Conservation (phyloP, 2,113 vertebrate genomes). For the Psilopogon haemacephalus region DNA sequence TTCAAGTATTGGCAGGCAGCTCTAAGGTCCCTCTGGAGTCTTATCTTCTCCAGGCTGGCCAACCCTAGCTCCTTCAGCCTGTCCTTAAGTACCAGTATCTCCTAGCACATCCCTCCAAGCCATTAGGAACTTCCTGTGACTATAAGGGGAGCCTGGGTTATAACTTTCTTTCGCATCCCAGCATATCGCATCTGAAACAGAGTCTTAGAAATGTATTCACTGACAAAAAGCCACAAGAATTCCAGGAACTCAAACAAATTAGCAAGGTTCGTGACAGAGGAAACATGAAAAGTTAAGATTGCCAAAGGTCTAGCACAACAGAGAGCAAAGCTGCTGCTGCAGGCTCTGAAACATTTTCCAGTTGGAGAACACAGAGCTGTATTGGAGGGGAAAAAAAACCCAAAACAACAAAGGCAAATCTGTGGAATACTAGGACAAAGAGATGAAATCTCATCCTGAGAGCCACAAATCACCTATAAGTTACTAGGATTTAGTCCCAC, state of each 20-base stretch:
- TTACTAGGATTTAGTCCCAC: neutral
- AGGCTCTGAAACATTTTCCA: neutral
- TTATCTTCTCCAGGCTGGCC: no score
- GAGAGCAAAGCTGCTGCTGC: neutral
- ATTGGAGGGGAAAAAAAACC: rapidly evolving
- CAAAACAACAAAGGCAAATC: neutral
- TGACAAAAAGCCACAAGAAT: neutral
- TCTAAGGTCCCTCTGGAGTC: no score
- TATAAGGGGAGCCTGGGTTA: neutral
- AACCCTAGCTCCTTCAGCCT: no score
- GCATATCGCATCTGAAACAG: no score
- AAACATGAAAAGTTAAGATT: neutral
- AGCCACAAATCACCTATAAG: neutral
- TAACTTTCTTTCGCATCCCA: no score
- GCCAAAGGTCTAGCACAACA: neutral
- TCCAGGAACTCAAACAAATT: neutral
- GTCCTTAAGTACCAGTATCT: neutral
- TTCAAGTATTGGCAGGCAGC: no score
- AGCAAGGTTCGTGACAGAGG: neutral
- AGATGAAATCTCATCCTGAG: neutral
- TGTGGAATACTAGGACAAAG: rapidly evolving
- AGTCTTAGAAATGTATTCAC: neutral
- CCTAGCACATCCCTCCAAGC: neutral
- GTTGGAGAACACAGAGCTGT: neutral
- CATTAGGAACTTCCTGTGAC: neutral